phyloP scores from a whole-genome alignment of 2,113 vertebrate genomes.

The Gopherus evgoodei region DNA sequence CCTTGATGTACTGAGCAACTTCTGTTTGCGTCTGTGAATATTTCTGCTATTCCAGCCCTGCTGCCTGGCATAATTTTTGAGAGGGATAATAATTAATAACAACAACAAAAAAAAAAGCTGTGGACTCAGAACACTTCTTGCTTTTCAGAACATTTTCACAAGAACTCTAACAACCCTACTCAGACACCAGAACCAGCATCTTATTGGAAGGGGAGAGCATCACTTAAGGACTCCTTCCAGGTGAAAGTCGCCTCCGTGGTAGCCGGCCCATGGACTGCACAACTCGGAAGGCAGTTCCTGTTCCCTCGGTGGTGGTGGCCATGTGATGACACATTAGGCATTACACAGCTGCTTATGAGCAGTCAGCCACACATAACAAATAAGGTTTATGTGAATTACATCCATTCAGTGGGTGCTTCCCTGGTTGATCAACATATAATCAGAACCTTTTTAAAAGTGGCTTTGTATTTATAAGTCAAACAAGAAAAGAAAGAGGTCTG shows the following conservation, averaged over 20 bases:
- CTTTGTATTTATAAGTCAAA: too few relatives aligned
- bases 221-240: not conserved
- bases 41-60: not conserved
- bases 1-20: not conserved
- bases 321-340: not conserved
- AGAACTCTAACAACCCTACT: not conserved
- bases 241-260: not conserved
- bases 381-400: not conserved
- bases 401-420: not conserved
- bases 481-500: not conserved
- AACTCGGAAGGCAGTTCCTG: not conserved
- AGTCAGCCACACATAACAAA: not conserved
- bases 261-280: not conserved
- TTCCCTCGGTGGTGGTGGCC: not conserved
- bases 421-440: not conserved
- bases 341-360: not conserved
- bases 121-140: not conserved
- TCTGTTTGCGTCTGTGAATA: not conserved
- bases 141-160: not conserved
- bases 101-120: not conserved
- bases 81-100: not conserved
- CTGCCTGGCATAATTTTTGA: not conserved
- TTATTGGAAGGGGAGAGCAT: not conserved
- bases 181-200: not conserved
- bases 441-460: too few relatives aligned